Evolutionary conservation across 2,797 vertebrate species (phyloP), one percentile per base, ranked within the genome.

Genomic region (Manis pentadactyla): DNA sequence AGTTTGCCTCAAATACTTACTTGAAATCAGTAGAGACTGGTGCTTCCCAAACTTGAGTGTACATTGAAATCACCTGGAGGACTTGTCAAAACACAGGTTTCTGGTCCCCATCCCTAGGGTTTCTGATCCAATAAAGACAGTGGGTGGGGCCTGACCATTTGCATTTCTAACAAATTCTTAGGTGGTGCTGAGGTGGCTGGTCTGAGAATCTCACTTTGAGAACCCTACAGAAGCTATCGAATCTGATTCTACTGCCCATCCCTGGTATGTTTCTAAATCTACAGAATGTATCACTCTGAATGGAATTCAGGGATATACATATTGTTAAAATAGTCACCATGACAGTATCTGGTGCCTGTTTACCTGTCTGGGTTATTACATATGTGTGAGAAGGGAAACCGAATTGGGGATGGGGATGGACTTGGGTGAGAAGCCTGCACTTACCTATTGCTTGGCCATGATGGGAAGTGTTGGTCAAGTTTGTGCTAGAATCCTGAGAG

Each of bases 231-330:
- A 71, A 31, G 34, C 71, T 73, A 64, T 14, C 39, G 57, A n/a
- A 68, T 46, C 34, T 42, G 39, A 81, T 81, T 61, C 39, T 68
- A 34, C 21, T 18, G 17, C 61, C 49, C 81, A 19, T 79, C 21
- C 14, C 29, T 37, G 4, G 29, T 53, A 17, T 68, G 31, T 64
- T 39, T 75, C 73, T 63, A 73, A 49, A 49, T 57, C 53, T 90
- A 85, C 79, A 85, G 55, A 71, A n/a, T 49, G 9, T 59, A 64
- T 31, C n/a, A 90, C 42, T 87, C 42, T 37, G 29, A 59, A 77
- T 21, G 63, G 17, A 63, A 74, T 61, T 51, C 39, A 64, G 46
- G 55, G 64, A 64, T 37, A 91, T 1, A 63, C 17, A 51, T 17
- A n/a, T 49, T 21, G 61, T 55, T 82, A 17, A 49, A 75, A 74